Base-by-base conservation (phyloP, 2,797 vertebrate genomes). In the Anableps anableps region DNA sequence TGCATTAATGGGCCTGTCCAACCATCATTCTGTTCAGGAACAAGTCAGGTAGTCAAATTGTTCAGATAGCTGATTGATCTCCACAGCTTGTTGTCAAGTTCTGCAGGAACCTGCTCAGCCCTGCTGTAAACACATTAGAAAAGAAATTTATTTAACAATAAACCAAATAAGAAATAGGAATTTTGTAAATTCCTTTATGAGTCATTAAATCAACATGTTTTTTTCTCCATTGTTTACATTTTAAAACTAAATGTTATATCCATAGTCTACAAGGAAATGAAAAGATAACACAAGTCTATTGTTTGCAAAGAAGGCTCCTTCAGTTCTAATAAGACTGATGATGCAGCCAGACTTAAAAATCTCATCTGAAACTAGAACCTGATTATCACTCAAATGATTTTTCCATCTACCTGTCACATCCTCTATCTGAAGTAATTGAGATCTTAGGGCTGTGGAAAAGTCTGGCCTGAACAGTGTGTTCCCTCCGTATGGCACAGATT, bases 391-490 rank as follows among this genome's bases (percentile, higher is more conserved):
- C 29, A 41, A 80, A 19, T 80, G 81, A 81, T 83, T 80, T 82
- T 70, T 58, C 10, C 53, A n/a, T 55, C 66, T 73, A 34, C 71
- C 53, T 80, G 66, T 77, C 74, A 66, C 55, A 73, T 41, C 74
- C 73, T 82, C 47, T 53, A 43, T 82, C 82, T 45, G 83, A 70
- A 71, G 0, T 55, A 66, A 75, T 10, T 48, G 76, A 76, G 55
- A 50, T 80, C 77, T 84, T 38, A 79, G 36, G 70, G 75, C 77
- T 66, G 81, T 2, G 78, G 23, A 76, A 74, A 45, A 23, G 21
- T 76, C 31, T 76, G 74, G 29, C 50, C 23, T 53, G 79, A 85
- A 83, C 73, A 45, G 75, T 4, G 34, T 1, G 58, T 78, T 76
- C 53, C 53, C 53, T 31, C 68, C 50, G 17, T 76, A 77, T 71